Evolutionary conservation across 2,797 vertebrate genomes (phyloP), one percentile per base, ranked within the genome.

Genomic region (Furcifer pardalis): DNA sequence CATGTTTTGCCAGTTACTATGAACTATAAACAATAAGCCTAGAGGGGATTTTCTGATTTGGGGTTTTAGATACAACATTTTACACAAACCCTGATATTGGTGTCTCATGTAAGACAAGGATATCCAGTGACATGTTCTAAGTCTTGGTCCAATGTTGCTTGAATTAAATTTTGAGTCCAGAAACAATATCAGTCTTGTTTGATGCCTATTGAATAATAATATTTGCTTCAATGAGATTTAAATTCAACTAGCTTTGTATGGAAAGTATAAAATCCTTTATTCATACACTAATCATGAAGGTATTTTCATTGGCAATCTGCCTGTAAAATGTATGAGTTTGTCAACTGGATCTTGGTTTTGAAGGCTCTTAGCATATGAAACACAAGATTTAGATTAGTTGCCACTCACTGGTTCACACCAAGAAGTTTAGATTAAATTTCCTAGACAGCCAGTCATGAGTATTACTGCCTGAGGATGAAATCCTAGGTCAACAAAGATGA

Each of bases 181-280:
- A 71, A 71, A 27, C 52, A 6, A 63, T 12, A 62, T 21, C 35
- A 78, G 52, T 17, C 40, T 73, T 73, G 42, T 27, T 73, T 44
- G 4, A 73, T 27, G 27, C 42, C 25, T 27, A 25, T 2, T 44
- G 40, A 72, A 49, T 32, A 56, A 52, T 75, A 3, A 7, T 2
- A 6, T 32, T 76, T 49, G 86, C 77, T 79, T 12, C 85, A 87
- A 88, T 46, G 69, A 4, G 79, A 82, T n/a, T 7, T 0, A 72
- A 44, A 2, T 59, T 23, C 52, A 77, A 25, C 19, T 25, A 59
- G 25, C 52, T 56, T 75, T 56, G 1, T 25, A 5, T 25, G 30
- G 5, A 37, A 77, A 15, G 3, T n/a, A 49, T 74, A 49, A 32
- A 9, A 4, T 75, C n/a, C 1, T 5, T 56, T 9, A 59, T 32